Conservation (phyloP, 2,113 vertebrate species). For the Dicerorhinus sumatrensis region DNA sequence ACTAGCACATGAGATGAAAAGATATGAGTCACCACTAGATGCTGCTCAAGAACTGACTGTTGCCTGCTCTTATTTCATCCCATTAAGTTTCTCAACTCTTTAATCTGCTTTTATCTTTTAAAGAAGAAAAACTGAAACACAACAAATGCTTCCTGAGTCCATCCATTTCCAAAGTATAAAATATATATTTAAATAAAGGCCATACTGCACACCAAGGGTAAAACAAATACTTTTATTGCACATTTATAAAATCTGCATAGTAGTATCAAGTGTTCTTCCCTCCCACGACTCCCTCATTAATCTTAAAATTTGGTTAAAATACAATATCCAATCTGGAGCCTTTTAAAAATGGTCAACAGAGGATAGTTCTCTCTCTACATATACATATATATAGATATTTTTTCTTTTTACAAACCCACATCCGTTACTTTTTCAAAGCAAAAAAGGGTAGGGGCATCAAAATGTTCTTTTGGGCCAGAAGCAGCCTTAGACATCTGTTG, state of each 20-base stretch:
- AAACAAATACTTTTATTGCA: constrained; percentile 91
- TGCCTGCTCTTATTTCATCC: too few relatives aligned
- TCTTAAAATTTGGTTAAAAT: constrained; percentile 69
- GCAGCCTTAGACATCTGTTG: constrained; percentile 28
- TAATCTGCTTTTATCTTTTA: neutral
- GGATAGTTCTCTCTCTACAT: constrained; percentile 70
- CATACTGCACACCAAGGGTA: constrained; percentile 75
- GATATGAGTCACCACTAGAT: neutral
- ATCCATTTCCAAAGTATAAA: neutral
- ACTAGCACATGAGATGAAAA: neutral
- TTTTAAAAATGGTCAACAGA: neutral
- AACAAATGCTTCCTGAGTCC: neutral
- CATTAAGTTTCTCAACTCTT: neutral
- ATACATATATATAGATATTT: constrained; percentile 66
- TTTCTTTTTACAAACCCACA: constrained; percentile 76
- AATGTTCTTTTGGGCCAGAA: constrained; percentile 46
- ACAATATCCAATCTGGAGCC: constrained; percentile 55
- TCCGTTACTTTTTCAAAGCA: constrained; percentile 11
- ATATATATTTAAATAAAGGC: neutral
- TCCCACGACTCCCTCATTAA: neutral
- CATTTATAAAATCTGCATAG: constrained; percentile 86
- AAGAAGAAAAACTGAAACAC: constrained; percentile 10
- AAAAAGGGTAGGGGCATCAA: neutral
- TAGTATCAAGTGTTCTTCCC: constrained; percentile 58
- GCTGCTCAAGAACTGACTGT: neutral